A percentile compares a stretch with the other conserved stretches of the same genome.
Conservation (phyloP, 2,888 invertebrate genomes). For the Rhingia campestris region DNA sequence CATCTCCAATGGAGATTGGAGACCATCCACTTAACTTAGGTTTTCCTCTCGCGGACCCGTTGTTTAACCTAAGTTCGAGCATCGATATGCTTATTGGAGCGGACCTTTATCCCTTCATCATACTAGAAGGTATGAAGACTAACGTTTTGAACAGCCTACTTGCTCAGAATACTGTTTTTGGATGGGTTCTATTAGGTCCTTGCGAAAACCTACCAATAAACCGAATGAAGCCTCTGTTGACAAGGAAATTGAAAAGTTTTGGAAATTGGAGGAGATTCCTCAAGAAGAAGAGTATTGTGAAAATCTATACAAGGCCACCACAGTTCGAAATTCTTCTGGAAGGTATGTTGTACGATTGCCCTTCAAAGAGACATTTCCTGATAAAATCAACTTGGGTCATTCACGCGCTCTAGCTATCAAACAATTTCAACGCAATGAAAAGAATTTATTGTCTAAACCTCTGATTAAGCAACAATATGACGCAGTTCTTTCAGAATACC, state of each 20-base stretch:
- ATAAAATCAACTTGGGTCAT: background rate
- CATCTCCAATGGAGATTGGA: background rate
- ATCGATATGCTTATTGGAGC: conserved; percentile 4
- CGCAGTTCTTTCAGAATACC: background rate
- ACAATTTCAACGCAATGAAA: background rate
- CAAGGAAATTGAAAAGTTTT: background rate
- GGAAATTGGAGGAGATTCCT: background rate
- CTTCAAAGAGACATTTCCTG: background rate
- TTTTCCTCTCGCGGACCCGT: background rate
- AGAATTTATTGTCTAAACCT: background rate
- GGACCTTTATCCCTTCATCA: conserved; percentile 2
- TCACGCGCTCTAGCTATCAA: background rate
- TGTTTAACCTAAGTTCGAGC: background rate
- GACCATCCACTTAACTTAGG: background rate
- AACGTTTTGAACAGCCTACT: conserved; percentile 4
- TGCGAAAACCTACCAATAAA: background rate
- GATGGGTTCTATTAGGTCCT: background rate
- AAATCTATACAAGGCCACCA: background rate
- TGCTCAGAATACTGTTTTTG: conserved; percentile 7
- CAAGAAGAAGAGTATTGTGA: background rate
- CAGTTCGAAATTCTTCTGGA: background rate
- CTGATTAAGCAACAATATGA: background rate
- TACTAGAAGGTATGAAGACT: background rate
- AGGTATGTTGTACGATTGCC: conserved; percentile 1
- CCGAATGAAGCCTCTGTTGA: background rate